Evolutionary conservation across 2,888 invertebrate genomes (phyloP).

Genomic region (Clepsis dumicolana): DNA sequence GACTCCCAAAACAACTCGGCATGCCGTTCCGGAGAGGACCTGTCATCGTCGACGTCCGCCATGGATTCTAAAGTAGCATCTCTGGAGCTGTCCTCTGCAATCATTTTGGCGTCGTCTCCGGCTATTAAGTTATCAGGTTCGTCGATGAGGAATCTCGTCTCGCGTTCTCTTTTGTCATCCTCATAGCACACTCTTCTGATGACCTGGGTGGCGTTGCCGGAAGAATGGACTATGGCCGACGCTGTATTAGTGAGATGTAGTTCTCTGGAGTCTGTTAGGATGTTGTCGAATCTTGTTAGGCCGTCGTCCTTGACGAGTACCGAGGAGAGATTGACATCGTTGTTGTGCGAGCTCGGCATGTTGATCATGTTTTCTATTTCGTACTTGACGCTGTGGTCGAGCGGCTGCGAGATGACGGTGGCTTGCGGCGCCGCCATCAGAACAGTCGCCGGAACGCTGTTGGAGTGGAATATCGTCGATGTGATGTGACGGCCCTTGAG

Average conservation of each 20-base stretch:
- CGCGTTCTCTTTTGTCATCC: constrained; percentile 61
- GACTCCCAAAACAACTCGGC: constrained; percentile 81
- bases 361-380: constrained; percentile 76
- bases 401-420: constrained; percentile 77
- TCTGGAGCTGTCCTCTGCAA: constrained; percentile 69
- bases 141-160: constrained; percentile 64
- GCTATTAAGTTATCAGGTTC: constrained; percentile 66
- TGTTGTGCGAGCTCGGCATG: constrained; percentile 57
- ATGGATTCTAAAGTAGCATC: constrained; percentile 68
- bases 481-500: constrained; percentile 75
- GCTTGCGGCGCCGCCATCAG: constrained; percentile 76
- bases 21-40: constrained; percentile 74
- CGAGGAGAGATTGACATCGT: constrained; percentile 64
- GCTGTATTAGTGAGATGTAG: constrained; percentile 69
- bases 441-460: constrained; percentile 73
- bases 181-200: constrained; percentile 76
- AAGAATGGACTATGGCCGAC: constrained; percentile 73
- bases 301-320: constrained; percentile 74
- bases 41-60: constrained; percentile 66
- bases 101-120: constrained; percentile 69
- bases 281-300: constrained; percentile 68
- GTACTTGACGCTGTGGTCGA: constrained; percentile 66
- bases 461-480: constrained; percentile 75
- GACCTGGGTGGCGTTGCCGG: constrained; percentile 76
- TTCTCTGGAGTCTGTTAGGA: constrained; percentile 71